phyloP scores from a whole-genome alignment of 1,140 invertebrate species.

The Alviniconcha marisindica region DNA sequence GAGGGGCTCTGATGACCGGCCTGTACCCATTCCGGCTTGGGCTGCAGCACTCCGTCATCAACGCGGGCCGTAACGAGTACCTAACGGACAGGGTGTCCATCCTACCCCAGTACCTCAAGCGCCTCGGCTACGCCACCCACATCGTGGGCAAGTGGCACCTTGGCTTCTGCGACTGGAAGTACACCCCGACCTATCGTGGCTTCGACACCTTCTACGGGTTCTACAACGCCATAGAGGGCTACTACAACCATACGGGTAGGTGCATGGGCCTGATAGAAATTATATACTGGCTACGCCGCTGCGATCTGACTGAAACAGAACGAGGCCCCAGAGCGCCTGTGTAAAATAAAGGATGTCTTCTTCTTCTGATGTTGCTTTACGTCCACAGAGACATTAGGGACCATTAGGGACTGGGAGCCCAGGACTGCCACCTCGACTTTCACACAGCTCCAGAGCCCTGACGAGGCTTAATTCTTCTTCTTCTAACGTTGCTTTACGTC shows the following conservation, averaged over 20 bases:
- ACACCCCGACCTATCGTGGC: slow-evolving; percentile 67
- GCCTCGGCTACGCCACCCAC: slow-evolving; percentile 70
- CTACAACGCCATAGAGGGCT: slow-evolving; percentile 69
- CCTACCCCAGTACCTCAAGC: slow-evolving; percentile 64
- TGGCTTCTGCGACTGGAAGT: slow-evolving; percentile 71
- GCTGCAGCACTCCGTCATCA: slow-evolving; percentile 62
- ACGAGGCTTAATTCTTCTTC: too few relatives aligned
- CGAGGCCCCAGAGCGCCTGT: too few relatives aligned
- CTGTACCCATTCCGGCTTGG: slow-evolving; percentile 69
- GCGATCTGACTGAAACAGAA: too few relatives aligned
- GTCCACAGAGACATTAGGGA: too few relatives aligned
- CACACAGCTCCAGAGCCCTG: too few relatives aligned
- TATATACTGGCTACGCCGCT: not conserved
- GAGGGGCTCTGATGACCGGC: slow-evolving; percentile 68
- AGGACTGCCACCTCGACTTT: too few relatives aligned
- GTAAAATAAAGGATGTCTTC: too few relatives aligned
- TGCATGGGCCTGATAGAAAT: slow-evolving; percentile 25
- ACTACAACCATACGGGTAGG: slow-evolving; percentile 63
- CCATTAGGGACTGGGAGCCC: too few relatives aligned
- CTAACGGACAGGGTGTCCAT: slow-evolving; percentile 66
- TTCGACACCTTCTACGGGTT: slow-evolving; percentile 74
- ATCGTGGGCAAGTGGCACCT: slow-evolving; percentile 75
- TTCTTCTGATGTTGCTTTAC: too few relatives aligned
- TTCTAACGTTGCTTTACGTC: too few relatives aligned
- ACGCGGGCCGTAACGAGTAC: slow-evolving; percentile 57